Percentiles rank a stretch among this genome's conserved stretches.
These are phyloP conservation scores for Argopecten irradians DNA, from an alignment of 1,140 invertebrate genomes.

Conservation along the genomic window DNA sequence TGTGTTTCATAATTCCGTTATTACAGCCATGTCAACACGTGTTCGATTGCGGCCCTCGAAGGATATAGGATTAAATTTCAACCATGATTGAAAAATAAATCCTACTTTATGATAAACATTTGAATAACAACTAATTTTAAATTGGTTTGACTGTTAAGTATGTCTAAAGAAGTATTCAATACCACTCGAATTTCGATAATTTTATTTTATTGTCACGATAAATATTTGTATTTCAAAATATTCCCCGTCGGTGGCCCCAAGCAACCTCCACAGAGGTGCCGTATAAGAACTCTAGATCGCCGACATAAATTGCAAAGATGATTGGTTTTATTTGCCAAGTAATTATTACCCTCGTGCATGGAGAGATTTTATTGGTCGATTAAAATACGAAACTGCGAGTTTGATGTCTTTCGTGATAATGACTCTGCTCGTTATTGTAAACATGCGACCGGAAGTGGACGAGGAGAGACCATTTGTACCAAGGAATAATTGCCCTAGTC, in stretches of 20 bases:
- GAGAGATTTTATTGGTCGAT: constrained; percentile 8
- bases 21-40: neutral
- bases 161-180: neutral
- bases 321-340: neutral
- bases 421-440: constrained; percentile 8
- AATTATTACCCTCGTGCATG: constrained; percentile 9
- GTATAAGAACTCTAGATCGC: neutral
- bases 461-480: neutral
- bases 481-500: neutral
- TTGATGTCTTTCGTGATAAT: constrained; percentile 22
- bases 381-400: constrained; percentile 17
- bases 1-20: neutral
- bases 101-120: neutral
- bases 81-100: neutral
- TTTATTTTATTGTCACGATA: neutral
- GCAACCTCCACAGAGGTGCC: neutral
- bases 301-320: neutral
- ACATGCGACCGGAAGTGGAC: constrained; percentile 2
- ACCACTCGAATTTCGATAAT: neutral
- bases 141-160: neutral
- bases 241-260: neutral
- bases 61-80: neutral
- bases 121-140: neutral
- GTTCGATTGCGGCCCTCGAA: neutral
- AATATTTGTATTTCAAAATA: neutral